Evolutionary conservation across 2,113 vertebrate species (phyloP), one percentile per base, ranked within the genome.

Genomic region (Bufo bufo): DNA sequence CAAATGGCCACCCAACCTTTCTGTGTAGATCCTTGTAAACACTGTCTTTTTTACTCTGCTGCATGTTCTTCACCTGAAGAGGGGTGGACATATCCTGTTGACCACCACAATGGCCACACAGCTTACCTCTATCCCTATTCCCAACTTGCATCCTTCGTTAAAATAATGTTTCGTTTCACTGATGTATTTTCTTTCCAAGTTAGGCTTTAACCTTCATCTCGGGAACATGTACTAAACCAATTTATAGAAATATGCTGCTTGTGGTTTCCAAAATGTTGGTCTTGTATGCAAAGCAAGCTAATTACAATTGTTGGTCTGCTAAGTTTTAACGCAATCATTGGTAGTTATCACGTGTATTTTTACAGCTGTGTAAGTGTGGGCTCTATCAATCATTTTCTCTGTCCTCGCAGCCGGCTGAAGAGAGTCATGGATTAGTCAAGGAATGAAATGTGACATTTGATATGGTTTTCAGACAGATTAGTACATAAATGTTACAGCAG

Each of bases 351-450:
- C 54, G n/a, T 82, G 72, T 87, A 87, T 87, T 87, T 82, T 75
- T 75, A 87, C 86, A 87, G 86, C 86, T 87, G 86, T 82, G 66
- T 61, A 75, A 66, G 43, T 87, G 86, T 56, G 86, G 59, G 50
- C 80, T 82, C 86, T 23, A 87, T 87, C 79, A 87, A 87, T 82
- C 79, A 82, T 61, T 45, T 54, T 54, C 74, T 49, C 74, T 63
- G 74, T 86, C 58, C 85, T 80, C 74, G 33, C 77, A 47, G 50
- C 50, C 49, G 56, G 86, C 79, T 61, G 79, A 82, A 75, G 71
- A 65, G 56, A 74, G 81, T 82, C 86, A 82, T 52, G 50, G 58
- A 79, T 63, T 45, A 86, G 58, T 75, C 11, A 7, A 50, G 17
- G 50, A 75, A 82, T 75, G 69, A 72, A 82, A 61, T 82, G 56